Base-by-base conservation (phyloP, 2,113 vertebrate species). In the Syngnathus floridae region DNA sequence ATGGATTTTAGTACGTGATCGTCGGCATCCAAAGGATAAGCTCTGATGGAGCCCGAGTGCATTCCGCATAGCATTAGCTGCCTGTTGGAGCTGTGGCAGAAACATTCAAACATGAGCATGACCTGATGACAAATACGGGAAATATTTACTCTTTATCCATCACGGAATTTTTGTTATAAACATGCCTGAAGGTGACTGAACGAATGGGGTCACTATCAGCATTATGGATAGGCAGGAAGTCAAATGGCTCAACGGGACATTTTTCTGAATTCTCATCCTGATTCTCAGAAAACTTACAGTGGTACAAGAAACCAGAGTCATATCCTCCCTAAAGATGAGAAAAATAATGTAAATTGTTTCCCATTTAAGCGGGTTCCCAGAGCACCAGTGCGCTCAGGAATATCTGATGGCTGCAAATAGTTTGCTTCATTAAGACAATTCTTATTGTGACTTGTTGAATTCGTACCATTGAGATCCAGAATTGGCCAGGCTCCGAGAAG, bases 391-490 rank as follows among this genome's bases (percentile, higher is more conserved):
- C 16, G 2, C 52, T 6, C 31, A 3, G 12, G 5, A 26, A 55
- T 55, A 12, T 54, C 0, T 4, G 51, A 11, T 26, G 22, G 12
- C 22, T 2, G 48, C 7, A 21, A 21, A 51, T n/a, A n/a, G 10
- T 51, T 55, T 26, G n/a, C 12, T 21, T 55, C 11, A 16, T 55
- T 14, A 55, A 31, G 16, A 31, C 22, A 54, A 35, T 38, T 21
- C 7, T 6, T 38, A 40, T 38, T 38, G 17, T n/a, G 1, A 62
- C 60, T 75, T 22, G 49, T 4, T 46, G 45, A 56, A 22, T 71
- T 37, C 59, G 64, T 68, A 98, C 96, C 93, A 99, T 70, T 17
- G 95, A 95, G 51, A 98, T 85, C 95, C 95, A 98, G 87, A 98
- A 98, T 66, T 86, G 89, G 46, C 91, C 92, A 37, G 95, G 91